These are phyloP conservation scores for Streblospio benedicti DNA, from an alignment of 1,140 invertebrate genomes.

Conservation along the genomic window DNA sequence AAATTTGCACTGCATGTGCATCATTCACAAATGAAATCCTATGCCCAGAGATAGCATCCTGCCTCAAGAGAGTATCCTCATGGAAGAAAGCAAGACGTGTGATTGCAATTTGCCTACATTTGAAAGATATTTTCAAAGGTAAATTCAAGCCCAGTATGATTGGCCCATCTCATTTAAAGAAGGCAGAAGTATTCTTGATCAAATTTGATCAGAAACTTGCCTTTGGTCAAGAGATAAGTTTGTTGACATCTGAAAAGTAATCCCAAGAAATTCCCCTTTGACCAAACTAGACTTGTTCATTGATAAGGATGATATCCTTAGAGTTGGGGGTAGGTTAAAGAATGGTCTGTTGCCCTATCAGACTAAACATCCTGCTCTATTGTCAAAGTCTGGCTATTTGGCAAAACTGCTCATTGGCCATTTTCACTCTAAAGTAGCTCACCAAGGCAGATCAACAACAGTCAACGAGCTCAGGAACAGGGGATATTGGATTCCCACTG, in stretches of 20 bases:
- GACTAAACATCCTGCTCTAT: constrained; percentile 21
- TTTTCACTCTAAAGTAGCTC: constrained; percentile 16
- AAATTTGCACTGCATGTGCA: too few relatives aligned
- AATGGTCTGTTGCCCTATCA: background rate
- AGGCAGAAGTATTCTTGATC: too few relatives aligned
- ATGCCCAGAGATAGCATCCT: too few relatives aligned
- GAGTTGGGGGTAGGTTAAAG: constrained; percentile 23
- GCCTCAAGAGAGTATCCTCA: too few relatives aligned
- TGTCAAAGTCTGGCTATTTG: constrained; percentile 18
- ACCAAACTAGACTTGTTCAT: constrained; percentile 19
- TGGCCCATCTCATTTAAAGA: too few relatives aligned
- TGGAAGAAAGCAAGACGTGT: too few relatives aligned
- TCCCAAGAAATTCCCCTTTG: constrained; percentile 7
- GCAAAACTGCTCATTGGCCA: constrained; percentile 17
- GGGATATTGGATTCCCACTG: constrained; percentile 24
- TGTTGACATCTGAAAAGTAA: background rate
- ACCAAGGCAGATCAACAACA: constrained; percentile 20
- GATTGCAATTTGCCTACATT: too few relatives aligned
- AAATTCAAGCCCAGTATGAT: too few relatives aligned
- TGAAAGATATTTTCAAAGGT: too few relatives aligned
- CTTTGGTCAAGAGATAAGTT: constrained; percentile 11
- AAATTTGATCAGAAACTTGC: constrained; percentile 9
- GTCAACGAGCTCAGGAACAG: constrained; percentile 14
- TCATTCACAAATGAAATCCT: too few relatives aligned
- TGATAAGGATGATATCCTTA: constrained; percentile 17